Base-by-base conservation (phyloP, 2,888 invertebrate genomes). In the Leucania comma region DNA sequence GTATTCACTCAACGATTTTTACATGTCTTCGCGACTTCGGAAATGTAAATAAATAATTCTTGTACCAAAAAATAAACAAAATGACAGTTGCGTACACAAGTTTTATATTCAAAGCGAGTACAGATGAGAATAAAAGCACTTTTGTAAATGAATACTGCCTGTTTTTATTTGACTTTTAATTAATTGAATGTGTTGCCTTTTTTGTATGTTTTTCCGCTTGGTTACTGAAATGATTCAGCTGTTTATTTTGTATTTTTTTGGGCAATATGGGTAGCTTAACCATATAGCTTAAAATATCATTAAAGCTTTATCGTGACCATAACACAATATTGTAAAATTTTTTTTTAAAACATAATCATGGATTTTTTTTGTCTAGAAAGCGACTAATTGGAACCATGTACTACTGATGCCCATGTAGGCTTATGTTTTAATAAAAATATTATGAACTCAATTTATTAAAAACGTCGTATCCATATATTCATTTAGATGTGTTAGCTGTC, bases 1-100 rank as follows among this genome's bases (percentile, higher is more conserved):
- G 66, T 72, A 74, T 72, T 78, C 74, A 78, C 69, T 68, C 77
- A 78, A 72, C 61, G 65, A 77, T 69, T 80, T 82, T 85, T 78
- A 78, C 80, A 76, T 58, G 72, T 82, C 72, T 60, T 72, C 57
- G 75, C 67, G 24, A 83, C 62, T 72, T 82, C 53, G 72, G 66
- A 74, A 84, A 77, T 75, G 75, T 76, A 79, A 81, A 84, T 74
- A 79, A 84, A 85, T 85, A 85, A 83, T 76, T 82, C 75, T 81
- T 68, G 68, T 61, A 58, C 62, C 22, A 66, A 81, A 87, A 82
- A 79, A 81, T 59, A 70, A 85, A 85, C 63, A 69, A 80, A 73
- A 54, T 24, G 50, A 65, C 61, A 56, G 6, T 63, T 48, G 29
- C 46, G 38, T 56, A 9, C 58, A 56, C 67, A 76, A 68, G 56